These are phyloP conservation scores for Papilio xuthus DNA, from an alignment of 1,140 invertebrate genomes.

Conservation along the genomic window DNA sequence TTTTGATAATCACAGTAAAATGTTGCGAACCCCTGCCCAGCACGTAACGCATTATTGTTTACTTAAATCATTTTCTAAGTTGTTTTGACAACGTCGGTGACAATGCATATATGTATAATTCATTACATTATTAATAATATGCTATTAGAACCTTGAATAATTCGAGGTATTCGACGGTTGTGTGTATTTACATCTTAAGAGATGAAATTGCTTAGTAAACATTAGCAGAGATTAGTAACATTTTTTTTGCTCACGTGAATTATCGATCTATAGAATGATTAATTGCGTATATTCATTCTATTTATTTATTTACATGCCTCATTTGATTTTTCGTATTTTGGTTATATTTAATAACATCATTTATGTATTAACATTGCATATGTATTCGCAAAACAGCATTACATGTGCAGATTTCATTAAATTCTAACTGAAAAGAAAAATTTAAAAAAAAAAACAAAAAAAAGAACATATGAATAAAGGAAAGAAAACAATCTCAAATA, in stretches of 20 bases:
- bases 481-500: neutral
- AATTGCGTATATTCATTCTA: neutral
- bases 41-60: neutral
- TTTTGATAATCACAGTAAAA: conserved; percentile 52
- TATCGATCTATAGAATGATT: neutral
- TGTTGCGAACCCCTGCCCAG: conserved; percentile 65
- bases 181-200: conserved; percentile 51
- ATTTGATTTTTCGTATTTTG: neutral
- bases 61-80: conserved; percentile 12
- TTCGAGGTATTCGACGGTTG: conserved; percentile 68
- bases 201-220: conserved; percentile 55
- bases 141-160: conserved; percentile 12
- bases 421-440: neutral
- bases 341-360: neutral
- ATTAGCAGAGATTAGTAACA: conserved; percentile 64
- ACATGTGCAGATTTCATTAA: neutral
- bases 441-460: neutral
- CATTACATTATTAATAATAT: conserved; percentile 22
- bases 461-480: neutral
- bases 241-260: conserved; percentile 45
- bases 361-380: neutral
- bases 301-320: neutral
- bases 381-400: neutral
- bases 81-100: conserved; percentile 15
- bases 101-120: conserved; percentile 19